A percentile compares a stretch with the other conserved stretches of the same genome.
These are phyloP conservation scores for Amazona guildingii DNA, from an alignment of 2,113 vertebrate genomes.

Conservation along the genomic window DNA sequence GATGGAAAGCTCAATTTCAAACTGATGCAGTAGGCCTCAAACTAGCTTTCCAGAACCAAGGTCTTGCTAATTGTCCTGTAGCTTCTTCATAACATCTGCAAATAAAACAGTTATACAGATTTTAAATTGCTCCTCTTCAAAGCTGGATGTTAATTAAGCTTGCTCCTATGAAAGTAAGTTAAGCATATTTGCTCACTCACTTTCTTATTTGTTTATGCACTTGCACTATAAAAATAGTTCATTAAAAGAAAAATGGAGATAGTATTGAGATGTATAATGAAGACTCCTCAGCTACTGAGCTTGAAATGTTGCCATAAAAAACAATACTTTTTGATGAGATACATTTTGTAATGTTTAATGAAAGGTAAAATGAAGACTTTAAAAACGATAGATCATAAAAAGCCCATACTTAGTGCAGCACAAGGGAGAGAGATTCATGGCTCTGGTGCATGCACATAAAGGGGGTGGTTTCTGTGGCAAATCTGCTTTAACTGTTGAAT, in stretches of 20 bases:
- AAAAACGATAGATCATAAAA: constrained; percentile 17
- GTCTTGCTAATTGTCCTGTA: constrained; percentile 27
- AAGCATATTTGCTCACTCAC: background rate
- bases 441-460: background rate
- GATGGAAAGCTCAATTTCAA: background rate
- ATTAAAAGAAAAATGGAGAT: constrained; percentile 38
- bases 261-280: background rate
- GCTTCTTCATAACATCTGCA: background rate
- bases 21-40: background rate
- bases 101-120: background rate
- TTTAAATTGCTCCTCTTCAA: constrained; percentile 25
- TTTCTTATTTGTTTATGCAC: constrained; percentile 51
- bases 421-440: background rate
- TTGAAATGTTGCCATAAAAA: constrained; percentile 55
- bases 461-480: background rate
- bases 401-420: background rate
- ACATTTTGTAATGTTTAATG: constrained; percentile 47
- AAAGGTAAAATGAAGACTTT: constrained; percentile 51
- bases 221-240: constrained; percentile 26
- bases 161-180: constrained; percentile 25
- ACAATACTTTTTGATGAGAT: constrained; percentile 36
- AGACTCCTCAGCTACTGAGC: background rate
- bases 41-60: background rate
- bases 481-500: background rate
- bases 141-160: constrained; percentile 41